These are phyloP conservation scores for Gymnogyps californianus DNA, from an alignment of 2,113 vertebrate genomes.

Conservation along the genomic window DNA sequence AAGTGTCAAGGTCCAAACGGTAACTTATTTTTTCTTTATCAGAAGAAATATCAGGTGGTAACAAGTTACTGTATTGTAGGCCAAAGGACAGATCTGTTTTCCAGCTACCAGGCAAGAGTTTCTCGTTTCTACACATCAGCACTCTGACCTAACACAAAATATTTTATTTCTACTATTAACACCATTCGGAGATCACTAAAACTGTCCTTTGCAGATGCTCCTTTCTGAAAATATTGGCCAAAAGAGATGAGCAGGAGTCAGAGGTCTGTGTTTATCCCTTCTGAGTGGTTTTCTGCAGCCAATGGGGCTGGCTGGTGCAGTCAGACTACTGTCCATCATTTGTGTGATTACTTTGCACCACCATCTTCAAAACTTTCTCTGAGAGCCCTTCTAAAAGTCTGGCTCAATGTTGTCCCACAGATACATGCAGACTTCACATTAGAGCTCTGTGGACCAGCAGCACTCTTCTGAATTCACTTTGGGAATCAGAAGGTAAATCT, in stretches of 20 bases:
- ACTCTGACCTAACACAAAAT: background rate
- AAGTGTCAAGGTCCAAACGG: constrained; percentile 41
- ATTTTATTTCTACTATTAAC: background rate
- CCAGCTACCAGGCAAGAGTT: background rate
- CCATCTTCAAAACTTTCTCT: background rate
- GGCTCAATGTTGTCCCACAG: background rate
- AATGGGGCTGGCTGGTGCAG: rapidly evolving
- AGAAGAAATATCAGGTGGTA: constrained; percentile 23
- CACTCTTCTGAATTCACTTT: background rate
- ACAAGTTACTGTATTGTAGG: constrained; percentile 11
- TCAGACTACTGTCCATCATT: background rate
- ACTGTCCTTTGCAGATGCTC: background rate
- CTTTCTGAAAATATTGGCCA: background rate
- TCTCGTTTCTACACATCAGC: background rate
- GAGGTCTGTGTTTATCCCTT: background rate
- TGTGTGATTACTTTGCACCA: background rate
- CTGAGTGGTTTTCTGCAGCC: background rate
- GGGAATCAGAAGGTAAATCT: background rate
- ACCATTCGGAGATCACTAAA: background rate
- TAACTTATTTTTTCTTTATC: constrained; percentile 1
- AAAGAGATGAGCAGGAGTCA: background rate
- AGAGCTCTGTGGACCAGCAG: background rate
- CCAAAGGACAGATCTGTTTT: background rate
- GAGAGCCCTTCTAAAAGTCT: background rate
- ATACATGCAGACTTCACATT: rapidly evolving